Evolutionary conservation across 23 tunicate species (phyloP).

Genomic region (Styela clava): DNA sequence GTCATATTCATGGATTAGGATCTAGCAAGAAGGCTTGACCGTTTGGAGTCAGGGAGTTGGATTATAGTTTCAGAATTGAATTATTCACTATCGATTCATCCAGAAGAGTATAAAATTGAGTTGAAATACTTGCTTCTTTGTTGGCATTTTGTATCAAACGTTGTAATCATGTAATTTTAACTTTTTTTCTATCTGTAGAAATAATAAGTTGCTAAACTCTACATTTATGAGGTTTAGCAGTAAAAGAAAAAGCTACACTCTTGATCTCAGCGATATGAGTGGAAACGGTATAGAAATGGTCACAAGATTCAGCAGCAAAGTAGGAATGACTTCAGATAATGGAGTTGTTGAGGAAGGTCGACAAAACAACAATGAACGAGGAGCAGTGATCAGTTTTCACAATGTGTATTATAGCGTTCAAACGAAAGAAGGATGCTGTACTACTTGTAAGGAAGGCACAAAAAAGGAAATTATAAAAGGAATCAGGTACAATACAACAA

Average conservation of each 20-base stretch:
- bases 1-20: too few relatives aligned
- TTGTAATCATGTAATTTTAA: too few relatives aligned
- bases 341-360: background rate
- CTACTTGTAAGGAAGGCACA: constrained; percentile 34
- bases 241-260: background rate
- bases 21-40: too few relatives aligned
- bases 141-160: too few relatives aligned
- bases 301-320: constrained; percentile 21
- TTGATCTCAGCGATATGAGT: background rate
- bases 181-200: too few relatives aligned
- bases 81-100: too few relatives aligned
- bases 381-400: constrained; percentile 66
- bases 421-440: constrained; percentile 37
- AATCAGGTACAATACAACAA: too few relatives aligned
- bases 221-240: background rate
- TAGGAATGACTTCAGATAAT: background rate
- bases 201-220: too few relatives aligned
- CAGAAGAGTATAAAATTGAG: too few relatives aligned
- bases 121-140: too few relatives aligned
- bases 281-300: background rate
- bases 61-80: too few relatives aligned
- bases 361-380: background rate
- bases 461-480: constrained; percentile 23
- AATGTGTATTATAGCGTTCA: constrained; percentile 54
- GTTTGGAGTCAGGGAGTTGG: too few relatives aligned